These are phyloP conservation scores for Darevskia mixta DNA, from an alignment of 2,797 vertebrate species.

Conservation along the genomic window DNA sequence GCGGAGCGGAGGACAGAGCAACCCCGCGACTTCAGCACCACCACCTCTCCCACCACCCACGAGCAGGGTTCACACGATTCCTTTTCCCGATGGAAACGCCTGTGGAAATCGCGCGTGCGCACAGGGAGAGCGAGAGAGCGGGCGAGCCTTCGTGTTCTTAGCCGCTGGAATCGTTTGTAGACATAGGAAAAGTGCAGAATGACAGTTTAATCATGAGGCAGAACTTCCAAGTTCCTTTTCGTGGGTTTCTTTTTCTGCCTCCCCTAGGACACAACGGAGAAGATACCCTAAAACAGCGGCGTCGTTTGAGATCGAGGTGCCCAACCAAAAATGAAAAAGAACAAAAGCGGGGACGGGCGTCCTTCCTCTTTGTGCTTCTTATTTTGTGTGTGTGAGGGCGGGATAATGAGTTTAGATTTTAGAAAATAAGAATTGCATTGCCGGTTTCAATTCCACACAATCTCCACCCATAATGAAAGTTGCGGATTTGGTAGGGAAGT, in stretches of 20 bases:
- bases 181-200: neutral
- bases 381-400: neutral
- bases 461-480: neutral
- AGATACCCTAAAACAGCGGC: neutral
- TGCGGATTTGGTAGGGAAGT: neutral
- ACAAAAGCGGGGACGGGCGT: no score
- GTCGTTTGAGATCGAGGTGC: neutral
- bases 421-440: neutral
- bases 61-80: neutral
- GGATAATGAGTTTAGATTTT: neutral
- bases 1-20: neutral
- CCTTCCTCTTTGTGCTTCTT: neutral
- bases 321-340: neutral
- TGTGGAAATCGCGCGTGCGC: neutral
- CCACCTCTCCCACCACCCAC: no score
- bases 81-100: neutral
- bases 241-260: no score
- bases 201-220: neutral
- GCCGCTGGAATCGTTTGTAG: neutral
- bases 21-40: no score
- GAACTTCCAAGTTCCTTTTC: neutral
- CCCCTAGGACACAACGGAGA: neutral
- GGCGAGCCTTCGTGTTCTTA: neutral
- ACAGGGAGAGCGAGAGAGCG: neutral
- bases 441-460: neutral